A percentile compares a stretch with the other conserved stretches of the same genome.
phyloP scores from a whole-genome alignment of 2,113 vertebrate species.

The Dicaeum eximium region DNA sequence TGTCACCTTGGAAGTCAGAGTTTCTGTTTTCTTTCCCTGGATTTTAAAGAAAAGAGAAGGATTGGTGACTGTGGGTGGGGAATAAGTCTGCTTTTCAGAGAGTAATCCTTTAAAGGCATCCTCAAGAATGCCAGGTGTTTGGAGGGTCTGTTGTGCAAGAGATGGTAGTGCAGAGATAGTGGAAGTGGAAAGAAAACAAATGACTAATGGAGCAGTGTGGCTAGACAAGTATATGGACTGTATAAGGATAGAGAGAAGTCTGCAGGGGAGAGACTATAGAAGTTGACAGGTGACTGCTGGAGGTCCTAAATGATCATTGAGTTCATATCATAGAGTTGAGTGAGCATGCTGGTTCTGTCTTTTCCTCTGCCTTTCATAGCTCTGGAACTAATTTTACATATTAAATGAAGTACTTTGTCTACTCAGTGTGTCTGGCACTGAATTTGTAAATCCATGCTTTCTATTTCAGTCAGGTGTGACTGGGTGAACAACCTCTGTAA shows the following conservation, averaged over 20 bases:
- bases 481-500: constrained; percentile 47
- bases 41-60: not conserved
- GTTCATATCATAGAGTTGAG: not conserved
- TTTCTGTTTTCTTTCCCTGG: not conserved
- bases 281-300: not conserved
- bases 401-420: constrained; percentile 55
- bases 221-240: not conserved
- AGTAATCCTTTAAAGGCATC: not conserved
- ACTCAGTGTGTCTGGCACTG: constrained; percentile 22
- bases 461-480: constrained; percentile 51
- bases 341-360: not conserved
- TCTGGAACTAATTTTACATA: constrained; percentile 57
- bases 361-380: constrained; percentile 32
- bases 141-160: not conserved
- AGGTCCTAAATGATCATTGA: constrained; percentile 21
- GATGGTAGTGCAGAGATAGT: not conserved
- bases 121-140: not conserved
- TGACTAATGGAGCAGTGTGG: not conserved
- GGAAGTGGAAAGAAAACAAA: not conserved
- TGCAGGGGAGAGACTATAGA: not conserved
- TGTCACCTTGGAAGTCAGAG: not conserved
- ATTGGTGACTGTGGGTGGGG: not conserved
- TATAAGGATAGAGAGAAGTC: not conserved
- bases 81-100: not conserved
- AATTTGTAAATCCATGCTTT: constrained; percentile 64